Percentiles rank a stretch among this genome's conserved stretches.
These are phyloP conservation scores for Pelobates fuscus DNA, from an alignment of 2,113 vertebrate genomes.

Conservation along the genomic window DNA sequence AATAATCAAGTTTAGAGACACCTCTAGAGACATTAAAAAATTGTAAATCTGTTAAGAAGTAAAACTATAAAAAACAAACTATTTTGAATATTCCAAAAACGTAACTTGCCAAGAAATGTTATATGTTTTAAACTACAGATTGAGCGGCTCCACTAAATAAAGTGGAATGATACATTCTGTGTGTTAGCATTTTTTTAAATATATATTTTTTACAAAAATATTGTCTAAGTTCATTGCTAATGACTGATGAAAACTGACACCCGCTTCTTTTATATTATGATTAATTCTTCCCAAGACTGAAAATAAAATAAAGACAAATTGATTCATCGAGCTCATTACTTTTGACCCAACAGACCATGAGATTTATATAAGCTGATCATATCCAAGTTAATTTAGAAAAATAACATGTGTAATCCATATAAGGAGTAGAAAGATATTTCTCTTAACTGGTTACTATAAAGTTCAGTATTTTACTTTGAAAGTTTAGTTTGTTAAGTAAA, in stretches of 20 bases:
- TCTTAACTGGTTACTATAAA: conserved; percentile 33
- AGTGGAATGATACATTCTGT: no score
- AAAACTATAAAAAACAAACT: no score
- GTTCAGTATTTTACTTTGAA: conserved; percentile 6
- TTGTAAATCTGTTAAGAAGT: no score
- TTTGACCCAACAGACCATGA: conserved; percentile 53
- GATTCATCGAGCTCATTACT: conserved; percentile 52
- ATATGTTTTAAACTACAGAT: no score
- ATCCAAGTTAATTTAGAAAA: conserved; percentile 50
- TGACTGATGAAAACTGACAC: conserved; percentile 31
- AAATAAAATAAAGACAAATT: conserved; percentile 53
- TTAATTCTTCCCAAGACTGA: conserved; percentile 49
- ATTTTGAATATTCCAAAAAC: no score
- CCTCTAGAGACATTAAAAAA: no score
- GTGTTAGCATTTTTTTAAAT: conserved; percentile 22
- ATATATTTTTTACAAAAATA: conserved; percentile 25
- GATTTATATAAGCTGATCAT: conserved; percentile 53
- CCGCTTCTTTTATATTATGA: conserved; percentile 52
- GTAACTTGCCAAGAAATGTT: no score
- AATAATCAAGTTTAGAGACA: no score
- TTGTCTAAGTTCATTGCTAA: conserved; percentile 34
- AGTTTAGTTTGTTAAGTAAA: neutral
- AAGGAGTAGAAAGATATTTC: neutral
- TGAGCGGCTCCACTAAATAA: no score
- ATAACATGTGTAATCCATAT: conserved; percentile 39